Conservation (phyloP, 2,888 invertebrate species). For the Yponomeuta malinellus region DNA sequence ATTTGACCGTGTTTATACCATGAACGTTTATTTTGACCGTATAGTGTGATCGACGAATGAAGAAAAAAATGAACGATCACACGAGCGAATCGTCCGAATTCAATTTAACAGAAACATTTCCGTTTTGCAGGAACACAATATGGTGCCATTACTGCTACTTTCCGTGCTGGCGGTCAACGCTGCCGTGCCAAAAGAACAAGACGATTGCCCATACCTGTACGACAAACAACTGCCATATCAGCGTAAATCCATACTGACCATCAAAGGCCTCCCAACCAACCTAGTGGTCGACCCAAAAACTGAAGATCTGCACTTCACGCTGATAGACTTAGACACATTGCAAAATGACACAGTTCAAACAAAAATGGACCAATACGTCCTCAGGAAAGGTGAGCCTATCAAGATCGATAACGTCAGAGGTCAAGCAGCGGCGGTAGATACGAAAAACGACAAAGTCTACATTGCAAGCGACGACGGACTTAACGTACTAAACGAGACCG, state of each 20-base stretch:
- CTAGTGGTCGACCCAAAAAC: conserved; percentile 46
- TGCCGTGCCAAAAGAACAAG: conserved; percentile 25
- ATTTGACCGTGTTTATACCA: too few species aligned
- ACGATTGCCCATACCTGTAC: conserved; percentile 40
- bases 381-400: conserved; percentile 46
- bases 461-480: conserved; percentile 59
- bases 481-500: conserved; percentile 42
- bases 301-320: conserved; percentile 53
- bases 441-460: conserved; percentile 45
- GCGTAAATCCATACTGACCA: conserved; percentile 46
- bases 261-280: conserved; percentile 63
- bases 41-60: too few species aligned
- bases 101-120: neutral
- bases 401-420: conserved; percentile 56
- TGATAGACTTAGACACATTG: conserved; percentile 58
- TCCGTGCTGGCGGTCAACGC: conserved; percentile 32
- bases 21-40: too few species aligned
- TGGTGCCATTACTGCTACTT: conserved; percentile 45
- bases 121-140: conserved; percentile 24
- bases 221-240: conserved; percentile 38
- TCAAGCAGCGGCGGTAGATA: conserved; percentile 58
- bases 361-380: conserved; percentile 62
- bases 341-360: conserved; percentile 62
- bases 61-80: too few species aligned
- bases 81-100: too few species aligned